phyloP scores from a whole-genome alignment of 23 tunicate genomes.

The Trididemnum clinides region DNA sequence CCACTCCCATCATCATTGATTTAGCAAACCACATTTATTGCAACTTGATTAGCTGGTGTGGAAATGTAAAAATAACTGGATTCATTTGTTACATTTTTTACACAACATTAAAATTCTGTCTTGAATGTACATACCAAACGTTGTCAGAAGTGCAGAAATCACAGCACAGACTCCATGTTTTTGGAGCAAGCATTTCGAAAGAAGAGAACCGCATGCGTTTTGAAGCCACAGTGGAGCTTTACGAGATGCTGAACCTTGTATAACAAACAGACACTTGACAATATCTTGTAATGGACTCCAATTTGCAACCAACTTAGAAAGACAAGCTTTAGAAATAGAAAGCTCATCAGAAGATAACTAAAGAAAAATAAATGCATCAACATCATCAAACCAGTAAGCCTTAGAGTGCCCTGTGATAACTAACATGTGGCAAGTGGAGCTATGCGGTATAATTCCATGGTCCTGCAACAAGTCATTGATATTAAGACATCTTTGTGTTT shows the following conservation, averaged over 20 bases:
- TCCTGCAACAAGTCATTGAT: too few species aligned
- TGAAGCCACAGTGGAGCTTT: conserved; percentile 22
- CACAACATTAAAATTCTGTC: too few species aligned
- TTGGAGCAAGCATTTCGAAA: conserved; percentile 24
- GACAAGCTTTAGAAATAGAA: neutral
- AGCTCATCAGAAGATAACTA: neutral
- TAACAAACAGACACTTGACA: conserved; percentile 11
- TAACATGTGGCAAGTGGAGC: too few species aligned
- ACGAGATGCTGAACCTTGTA: conserved; percentile 33
- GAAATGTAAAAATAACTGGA: too few species aligned
- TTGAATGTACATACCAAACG: conserved; percentile 12
- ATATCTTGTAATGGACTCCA: conserved; percentile 20
- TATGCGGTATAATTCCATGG: too few species aligned
- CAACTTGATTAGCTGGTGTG: too few species aligned
- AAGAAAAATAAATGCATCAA: neutral
- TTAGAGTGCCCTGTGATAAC: too few species aligned
- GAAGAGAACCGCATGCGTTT: conserved; percentile 37
- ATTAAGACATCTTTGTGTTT: too few species aligned
- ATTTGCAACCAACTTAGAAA: neutral
- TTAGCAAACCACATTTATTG: too few species aligned
- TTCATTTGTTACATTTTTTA: too few species aligned
- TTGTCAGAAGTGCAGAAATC: neutral
- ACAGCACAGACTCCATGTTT: conserved; percentile 22
- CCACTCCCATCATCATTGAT: too few species aligned
- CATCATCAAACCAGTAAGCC: too few species aligned